phyloP scores from a whole-genome alignment of 2,113 vertebrate species.

The Lamprotornis superbus region DNA sequence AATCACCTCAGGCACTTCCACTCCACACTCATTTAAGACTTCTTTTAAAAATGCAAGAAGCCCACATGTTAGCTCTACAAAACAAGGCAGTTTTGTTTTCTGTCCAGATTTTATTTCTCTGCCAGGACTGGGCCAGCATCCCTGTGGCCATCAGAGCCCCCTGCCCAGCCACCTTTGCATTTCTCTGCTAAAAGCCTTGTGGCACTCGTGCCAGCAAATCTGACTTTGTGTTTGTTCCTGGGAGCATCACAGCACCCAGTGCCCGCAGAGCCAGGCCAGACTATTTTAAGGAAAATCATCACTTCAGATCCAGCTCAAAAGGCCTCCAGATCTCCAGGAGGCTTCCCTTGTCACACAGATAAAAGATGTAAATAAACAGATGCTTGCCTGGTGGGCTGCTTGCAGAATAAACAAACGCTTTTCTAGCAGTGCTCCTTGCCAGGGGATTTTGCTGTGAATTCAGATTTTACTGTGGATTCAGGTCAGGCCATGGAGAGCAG shows the following conservation, averaged over 20 bases:
- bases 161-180: background rate
- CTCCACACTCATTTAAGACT: background rate
- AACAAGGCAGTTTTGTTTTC: background rate
- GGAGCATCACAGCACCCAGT: background rate
- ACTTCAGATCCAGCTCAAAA: background rate
- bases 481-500: background rate
- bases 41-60: background rate
- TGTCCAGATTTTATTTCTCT: background rate
- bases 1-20: background rate
- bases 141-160: background rate
- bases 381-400: background rate
- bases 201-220: background rate
- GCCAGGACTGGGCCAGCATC: background rate
- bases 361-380: constrained; percentile 45
- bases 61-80: background rate
- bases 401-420: background rate
- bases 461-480: background rate
- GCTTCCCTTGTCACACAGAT: constrained; percentile 11
- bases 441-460: background rate
- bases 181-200: background rate
- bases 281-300: background rate
- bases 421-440: background rate
- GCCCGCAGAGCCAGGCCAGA: background rate
- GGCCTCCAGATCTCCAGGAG: background rate
- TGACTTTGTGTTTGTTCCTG: background rate